phyloP scores from a whole-genome alignment of 2,797 vertebrate species.

The Momotus momota region DNA sequence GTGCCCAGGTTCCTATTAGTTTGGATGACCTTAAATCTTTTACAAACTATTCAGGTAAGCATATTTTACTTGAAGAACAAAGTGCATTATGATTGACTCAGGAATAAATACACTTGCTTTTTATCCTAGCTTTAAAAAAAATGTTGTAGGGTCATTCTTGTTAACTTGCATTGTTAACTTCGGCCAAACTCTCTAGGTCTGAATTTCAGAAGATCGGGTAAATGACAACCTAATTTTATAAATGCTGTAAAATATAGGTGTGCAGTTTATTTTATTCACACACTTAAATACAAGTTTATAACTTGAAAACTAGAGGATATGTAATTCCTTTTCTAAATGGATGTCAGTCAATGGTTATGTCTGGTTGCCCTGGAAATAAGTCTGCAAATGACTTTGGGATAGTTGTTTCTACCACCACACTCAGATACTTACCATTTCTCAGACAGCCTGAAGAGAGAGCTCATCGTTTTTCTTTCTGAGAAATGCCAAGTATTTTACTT shows the following conservation, averaged over 20 bases:
- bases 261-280: not conserved
- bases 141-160: not conserved
- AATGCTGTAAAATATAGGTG: not conserved
- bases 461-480: not conserved
- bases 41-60: conserved; percentile 96
- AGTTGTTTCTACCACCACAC: not conserved
- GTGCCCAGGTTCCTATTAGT: conserved; percentile 94
- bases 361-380: not conserved
- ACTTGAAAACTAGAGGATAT: not conserved
- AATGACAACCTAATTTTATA: not conserved
- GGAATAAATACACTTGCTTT: not conserved
- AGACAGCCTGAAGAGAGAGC: not conserved
- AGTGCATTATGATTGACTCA: fast-evolving
- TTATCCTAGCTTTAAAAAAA: not conserved
- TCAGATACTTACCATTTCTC: not conserved
- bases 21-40: conserved; percentile 97
- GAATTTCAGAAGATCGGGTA: not conserved
- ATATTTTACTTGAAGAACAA: not conserved
- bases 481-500: not conserved
- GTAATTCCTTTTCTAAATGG: not conserved
- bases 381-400: not conserved
- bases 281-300: not conserved
- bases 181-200: not conserved
- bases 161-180: not conserved
- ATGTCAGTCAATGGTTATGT: not conserved